phyloP scores from a whole-genome alignment of 2,888 invertebrate species.

The Congeria kusceri region DNA sequence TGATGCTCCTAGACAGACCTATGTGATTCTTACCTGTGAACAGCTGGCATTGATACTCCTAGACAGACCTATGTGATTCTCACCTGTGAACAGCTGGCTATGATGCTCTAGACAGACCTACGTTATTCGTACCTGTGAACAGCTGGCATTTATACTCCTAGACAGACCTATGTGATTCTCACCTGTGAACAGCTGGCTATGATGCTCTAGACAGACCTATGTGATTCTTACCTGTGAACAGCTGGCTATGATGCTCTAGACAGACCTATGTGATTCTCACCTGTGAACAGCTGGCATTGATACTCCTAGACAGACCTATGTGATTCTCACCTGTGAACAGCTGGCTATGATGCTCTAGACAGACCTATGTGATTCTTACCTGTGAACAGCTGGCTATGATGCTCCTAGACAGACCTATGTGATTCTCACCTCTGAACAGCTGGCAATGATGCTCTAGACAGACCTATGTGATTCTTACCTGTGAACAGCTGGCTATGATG shows the following conservation, averaged over 20 bases:
- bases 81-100: slow-evolving; percentile 97
- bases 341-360: slow-evolving; percentile 95
- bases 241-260: slow-evolving; percentile 95
- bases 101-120: slow-evolving; percentile 93
- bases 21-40: slow-evolving; percentile 89
- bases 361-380: slow-evolving; percentile 89
- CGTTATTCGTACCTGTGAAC: slow-evolving; percentile 90
- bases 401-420: slow-evolving; percentile 91
- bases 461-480: slow-evolving; percentile 88
- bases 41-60: slow-evolving; percentile 96
- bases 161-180: slow-evolving; percentile 90
- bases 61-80: slow-evolving; percentile 90
- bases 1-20: slow-evolving; percentile 92
- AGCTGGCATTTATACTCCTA: slow-evolving; percentile 95
- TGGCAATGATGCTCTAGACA: slow-evolving; percentile 95
- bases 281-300: slow-evolving; percentile 98
- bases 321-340: slow-evolving; percentile 90
- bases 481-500: slow-evolving; percentile 98
- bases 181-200: slow-evolving; percentile 97
- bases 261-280: slow-evolving; percentile 89
- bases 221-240: slow-evolving; percentile 90
- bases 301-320: slow-evolving; percentile 92
- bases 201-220: slow-evolving; percentile 92
- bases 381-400: slow-evolving; percentile 98
- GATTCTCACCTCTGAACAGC: slow-evolving; percentile 91